Evolutionary conservation across 2,113 vertebrate species (phyloP).

Genomic region (Macquaria australasica): DNA sequence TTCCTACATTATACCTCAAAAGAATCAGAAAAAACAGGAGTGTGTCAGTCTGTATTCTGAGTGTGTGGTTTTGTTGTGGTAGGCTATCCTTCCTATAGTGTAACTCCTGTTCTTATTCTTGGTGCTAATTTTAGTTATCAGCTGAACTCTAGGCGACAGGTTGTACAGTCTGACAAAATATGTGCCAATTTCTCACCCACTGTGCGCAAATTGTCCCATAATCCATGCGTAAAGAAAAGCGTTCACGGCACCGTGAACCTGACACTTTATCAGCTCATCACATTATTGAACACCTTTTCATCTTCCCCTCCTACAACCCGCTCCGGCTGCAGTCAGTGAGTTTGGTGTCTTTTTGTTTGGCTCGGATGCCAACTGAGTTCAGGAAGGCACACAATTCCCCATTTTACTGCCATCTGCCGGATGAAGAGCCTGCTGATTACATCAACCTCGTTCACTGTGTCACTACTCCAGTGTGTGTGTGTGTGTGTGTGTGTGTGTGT

Average conservation of each 20-base stretch:
- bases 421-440: conserved; percentile 78
- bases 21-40: background rate
- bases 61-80: background rate
- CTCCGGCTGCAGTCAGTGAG: conserved; percentile 7
- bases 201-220: conserved; percentile 55
- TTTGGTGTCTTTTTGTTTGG: conserved; percentile 66
- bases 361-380: conserved; percentile 67
- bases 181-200: conserved; percentile 51
- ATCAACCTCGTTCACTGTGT: conserved; percentile 79
- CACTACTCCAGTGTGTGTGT: conserved; percentile 58
- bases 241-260: conserved; percentile 37
- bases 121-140: background rate
- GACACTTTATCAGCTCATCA: conserved; percentile 52
- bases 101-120: background rate
- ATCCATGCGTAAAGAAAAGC: conserved; percentile 60
- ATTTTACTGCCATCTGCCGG: conserved; percentile 86
- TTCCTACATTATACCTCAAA: background rate
- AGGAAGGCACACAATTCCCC: conserved; percentile 65
- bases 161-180: conserved; percentile 31
- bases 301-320: conserved; percentile 36
- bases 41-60: background rate
- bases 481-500: conserved; percentile 25
- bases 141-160: background rate
- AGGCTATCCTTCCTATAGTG: background rate
- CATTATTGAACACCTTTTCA: conserved; percentile 62